These are phyloP conservation scores for Chaetodon trifascialis DNA, from an alignment of 2,113 vertebrate genomes.

Conservation along the genomic window DNA sequence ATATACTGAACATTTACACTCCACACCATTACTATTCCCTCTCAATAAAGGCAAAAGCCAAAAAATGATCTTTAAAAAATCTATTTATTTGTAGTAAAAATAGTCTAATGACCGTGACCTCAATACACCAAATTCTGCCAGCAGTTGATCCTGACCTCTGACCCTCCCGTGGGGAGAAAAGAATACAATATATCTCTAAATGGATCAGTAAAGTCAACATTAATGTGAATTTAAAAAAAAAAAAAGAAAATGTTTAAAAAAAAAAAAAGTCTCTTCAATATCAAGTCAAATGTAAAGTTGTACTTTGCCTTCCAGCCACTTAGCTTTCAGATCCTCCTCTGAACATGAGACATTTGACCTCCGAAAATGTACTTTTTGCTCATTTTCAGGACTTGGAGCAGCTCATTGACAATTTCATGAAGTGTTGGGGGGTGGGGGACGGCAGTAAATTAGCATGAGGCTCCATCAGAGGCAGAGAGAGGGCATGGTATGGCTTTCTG, in stretches of 20 bases:
- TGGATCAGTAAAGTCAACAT: not conserved
- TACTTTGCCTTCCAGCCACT: not conserved
- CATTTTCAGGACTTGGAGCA: slow-evolving; percentile 24
- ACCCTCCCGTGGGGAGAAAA: not conserved
- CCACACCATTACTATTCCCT: too few relatives aligned
- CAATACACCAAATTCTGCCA: not conserved
- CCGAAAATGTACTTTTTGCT: slow-evolving; percentile 25
- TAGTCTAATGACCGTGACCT: not conserved
- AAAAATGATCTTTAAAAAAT: too few relatives aligned
- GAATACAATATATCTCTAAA: not conserved
- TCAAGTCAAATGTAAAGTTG: not conserved
- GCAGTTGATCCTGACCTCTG: not conserved
- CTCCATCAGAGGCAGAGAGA: slow-evolving; percentile 58
- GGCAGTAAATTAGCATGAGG: slow-evolving; percentile 70
- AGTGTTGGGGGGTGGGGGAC: slow-evolving; percentile 9
- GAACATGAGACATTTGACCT: slow-evolving; percentile 26
- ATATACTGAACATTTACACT: too few relatives aligned
- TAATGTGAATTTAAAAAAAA: too few relatives aligned
- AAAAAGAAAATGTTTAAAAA: too few relatives aligned
- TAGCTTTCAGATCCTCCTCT: not conserved
- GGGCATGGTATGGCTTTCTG: slow-evolving; percentile 52
- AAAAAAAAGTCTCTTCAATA: not conserved
- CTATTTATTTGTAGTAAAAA: too few relatives aligned
- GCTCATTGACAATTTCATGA: slow-evolving; percentile 48
- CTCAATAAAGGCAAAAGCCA: too few relatives aligned